Conservation (phyloP, 2,113 vertebrate species). For the Myotis yumanensis region DNA sequence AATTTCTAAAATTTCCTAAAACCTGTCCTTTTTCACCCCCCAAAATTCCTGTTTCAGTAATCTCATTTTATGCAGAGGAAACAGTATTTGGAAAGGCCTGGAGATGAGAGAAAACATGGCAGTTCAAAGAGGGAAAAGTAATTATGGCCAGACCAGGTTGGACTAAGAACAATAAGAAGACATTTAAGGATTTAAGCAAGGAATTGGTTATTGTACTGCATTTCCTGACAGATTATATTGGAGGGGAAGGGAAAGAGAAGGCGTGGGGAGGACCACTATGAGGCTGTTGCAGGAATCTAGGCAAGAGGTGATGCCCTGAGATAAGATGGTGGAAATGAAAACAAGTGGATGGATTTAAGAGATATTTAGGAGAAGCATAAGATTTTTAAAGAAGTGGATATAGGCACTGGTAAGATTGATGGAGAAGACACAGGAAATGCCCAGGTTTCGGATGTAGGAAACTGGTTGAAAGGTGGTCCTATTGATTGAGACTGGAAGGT, state of each 20-base stretch:
- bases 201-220: not conserved
- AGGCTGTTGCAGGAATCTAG: not conserved
- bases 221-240: not conserved
- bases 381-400: not conserved
- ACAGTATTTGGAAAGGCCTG: not conserved
- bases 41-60: not conserved
- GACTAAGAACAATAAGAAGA: not conserved
- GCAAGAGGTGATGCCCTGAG: not conserved
- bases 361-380: not conserved
- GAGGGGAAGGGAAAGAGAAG: not conserved
- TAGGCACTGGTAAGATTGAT: not conserved
- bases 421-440: not conserved
- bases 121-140: not conserved
- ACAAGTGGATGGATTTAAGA: not conserved
- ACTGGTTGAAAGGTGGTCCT: not conserved
- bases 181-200: not conserved
- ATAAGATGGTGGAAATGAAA: not conserved
- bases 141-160: not conserved
- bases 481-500: not conserved
- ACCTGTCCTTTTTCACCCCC: too few relatives aligned
- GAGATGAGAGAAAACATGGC: not conserved
- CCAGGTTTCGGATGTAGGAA: not conserved
- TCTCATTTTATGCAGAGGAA: not conserved
- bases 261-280: accelerated
- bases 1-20: too few relatives aligned